A percentile compares a stretch with the other conserved stretches of the same genome.
phyloP scores from a whole-genome alignment of 2,797 vertebrate genomes.

The Liparis tanakae region DNA sequence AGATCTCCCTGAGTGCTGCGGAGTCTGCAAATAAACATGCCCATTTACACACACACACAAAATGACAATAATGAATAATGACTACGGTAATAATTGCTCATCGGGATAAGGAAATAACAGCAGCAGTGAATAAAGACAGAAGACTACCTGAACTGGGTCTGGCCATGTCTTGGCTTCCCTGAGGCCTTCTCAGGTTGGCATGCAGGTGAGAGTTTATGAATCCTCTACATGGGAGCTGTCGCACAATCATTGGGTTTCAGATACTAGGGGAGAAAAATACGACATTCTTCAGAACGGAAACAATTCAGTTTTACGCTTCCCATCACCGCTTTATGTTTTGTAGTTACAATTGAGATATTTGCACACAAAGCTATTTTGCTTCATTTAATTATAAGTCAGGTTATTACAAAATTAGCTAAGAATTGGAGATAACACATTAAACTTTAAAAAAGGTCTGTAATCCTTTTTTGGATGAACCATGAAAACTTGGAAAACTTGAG shows the following conservation, averaged over 20 bases:
- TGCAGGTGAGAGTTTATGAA: conserved; percentile 44
- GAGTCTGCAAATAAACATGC: conserved; percentile 78
- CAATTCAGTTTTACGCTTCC: not conserved
- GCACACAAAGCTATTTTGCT: not conserved
- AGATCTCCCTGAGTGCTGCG: conserved; percentile 88
- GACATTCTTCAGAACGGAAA: not conserved
- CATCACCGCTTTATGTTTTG: not conserved
- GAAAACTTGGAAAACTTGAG: not conserved
- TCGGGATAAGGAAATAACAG: not conserved
- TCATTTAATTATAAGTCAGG: not conserved
- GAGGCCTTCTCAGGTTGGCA: conserved; percentile 43
- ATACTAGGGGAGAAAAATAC: not conserved
- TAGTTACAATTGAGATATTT: not conserved
- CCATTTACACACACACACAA: not conserved
- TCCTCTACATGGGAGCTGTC: conserved; percentile 54
- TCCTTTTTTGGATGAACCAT: not conserved
- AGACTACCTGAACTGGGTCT: conserved; percentile 79
- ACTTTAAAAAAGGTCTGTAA: not conserved
- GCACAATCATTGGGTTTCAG: conserved; percentile 67
- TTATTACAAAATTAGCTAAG: not conserved
- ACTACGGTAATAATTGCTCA: not conserved
- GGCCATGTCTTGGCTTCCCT: conserved; percentile 61
- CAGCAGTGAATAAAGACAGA: no score
- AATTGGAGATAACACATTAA: not conserved
- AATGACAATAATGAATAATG: not conserved